A percentile compares a stretch with the other conserved stretches of the same genome.
Evolutionary conservation across 2,888 invertebrate species (phyloP).

Genomic region (Linnaemya tessellans): DNA sequence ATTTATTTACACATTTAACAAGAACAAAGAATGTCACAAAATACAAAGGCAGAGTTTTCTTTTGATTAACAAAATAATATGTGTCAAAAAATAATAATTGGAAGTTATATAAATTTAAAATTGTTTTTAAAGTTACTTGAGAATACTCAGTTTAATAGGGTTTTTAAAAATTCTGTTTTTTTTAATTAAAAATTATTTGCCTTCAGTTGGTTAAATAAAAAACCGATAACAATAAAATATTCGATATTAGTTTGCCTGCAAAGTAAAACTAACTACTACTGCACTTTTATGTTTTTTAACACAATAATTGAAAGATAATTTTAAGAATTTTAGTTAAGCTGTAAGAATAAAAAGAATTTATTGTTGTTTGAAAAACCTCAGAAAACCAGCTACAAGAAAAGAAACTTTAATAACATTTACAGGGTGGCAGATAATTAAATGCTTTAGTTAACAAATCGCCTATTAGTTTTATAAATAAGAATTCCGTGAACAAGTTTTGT

Average conservation of each 20-base stretch:
- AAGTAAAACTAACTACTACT: slow-evolving; percentile 29
- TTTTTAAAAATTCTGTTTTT: slow-evolving; percentile 26
- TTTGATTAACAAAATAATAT: not conserved
- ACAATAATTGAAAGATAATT: not conserved
- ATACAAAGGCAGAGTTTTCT: slow-evolving; percentile 17
- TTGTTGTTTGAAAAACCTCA: slow-evolving; percentile 26
- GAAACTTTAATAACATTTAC: slow-evolving; percentile 7
- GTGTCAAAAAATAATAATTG: not conserved
- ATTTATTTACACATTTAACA: slow-evolving; percentile 17
- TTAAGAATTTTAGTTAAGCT: slow-evolving; percentile 11
- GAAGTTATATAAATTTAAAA: not conserved
- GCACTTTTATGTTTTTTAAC: slow-evolving; percentile 27
- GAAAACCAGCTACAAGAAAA: not conserved
- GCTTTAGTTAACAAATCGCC: not conserved
- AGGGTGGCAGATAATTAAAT: not conserved
- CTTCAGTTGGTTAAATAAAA: not conserved
- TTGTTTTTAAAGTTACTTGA: not conserved
- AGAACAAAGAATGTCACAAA: not conserved
- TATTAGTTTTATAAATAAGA: not conserved
- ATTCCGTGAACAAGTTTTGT: not conserved
- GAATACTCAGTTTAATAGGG: not conserved
- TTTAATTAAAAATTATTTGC: slow-evolving; percentile 2
- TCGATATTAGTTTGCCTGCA: slow-evolving; percentile 20
- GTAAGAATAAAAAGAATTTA: slow-evolving; percentile 36
- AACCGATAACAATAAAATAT: slow-evolving; percentile 17